Base-by-base conservation (phyloP, 2,888 invertebrate genomes). In the Notocelia uddmanniana region DNA sequence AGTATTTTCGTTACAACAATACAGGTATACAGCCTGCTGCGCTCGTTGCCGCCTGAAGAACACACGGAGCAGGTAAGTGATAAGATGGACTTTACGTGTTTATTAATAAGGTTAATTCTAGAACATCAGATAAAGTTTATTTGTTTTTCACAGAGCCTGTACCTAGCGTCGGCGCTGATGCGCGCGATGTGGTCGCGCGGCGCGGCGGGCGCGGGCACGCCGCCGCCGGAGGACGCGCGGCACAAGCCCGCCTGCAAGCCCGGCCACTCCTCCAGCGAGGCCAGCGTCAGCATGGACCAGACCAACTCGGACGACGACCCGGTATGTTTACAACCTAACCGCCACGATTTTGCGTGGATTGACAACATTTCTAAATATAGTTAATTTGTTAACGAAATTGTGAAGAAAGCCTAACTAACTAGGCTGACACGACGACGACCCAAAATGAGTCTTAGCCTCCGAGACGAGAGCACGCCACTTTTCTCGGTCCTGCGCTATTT, bases 101-200 rank as follows among this genome's bases (percentile, higher is more conserved):
- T 31, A 5, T 5, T 31, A 6, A 31, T 45, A n/a, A 45, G 41
- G 0, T 41, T 15, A 13, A 15, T 50, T 50, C 18, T 50, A 9
- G 8, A 19, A n/a, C 19, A 50, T 0, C 19, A 50, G 50, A 41
- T 41, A 1, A 6, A 15, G 0, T 41, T 6, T 41, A 6, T 1
- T 8, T 59, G 10, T 23, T 9, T 41, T 60, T 13, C 1, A 0
- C 93, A 97, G 96, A 98, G 98, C 78, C 94, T 98, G 75, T 98
- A 97, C 87, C 94, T 98, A 76, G 97, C 98, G 2, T 98, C 98
- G 3, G 97, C 98, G 0, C 90, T 98, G 74, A 97, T 97, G 78
- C 98, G 98, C 83, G 96, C 98, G 79, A 96, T 98, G 87, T 98
- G 98, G 98, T 97, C 97, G 0, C 96, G 97, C 26, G 96, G 94